Evolutionary conservation across 64 coral and sea anemone species (phyloP), one percentile per base, ranked within the genome.

Genomic region (Montipora cactus): DNA sequence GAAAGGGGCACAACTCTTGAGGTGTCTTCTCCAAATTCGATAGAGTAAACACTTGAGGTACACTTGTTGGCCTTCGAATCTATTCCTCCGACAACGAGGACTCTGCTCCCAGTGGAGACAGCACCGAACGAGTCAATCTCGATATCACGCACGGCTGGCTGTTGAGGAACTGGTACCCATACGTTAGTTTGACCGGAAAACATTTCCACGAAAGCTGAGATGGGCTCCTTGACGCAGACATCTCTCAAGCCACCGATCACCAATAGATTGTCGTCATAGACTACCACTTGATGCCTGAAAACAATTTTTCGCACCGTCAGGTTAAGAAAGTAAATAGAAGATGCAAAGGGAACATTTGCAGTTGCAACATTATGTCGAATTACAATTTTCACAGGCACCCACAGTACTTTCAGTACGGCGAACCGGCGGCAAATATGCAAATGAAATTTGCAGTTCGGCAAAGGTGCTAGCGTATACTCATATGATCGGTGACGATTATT

Each of bases 231-330:
- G 37, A 77, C 76, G 7, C 73, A 93, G 22, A 93, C 91, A 18
- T 93, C 91, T 70, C 84, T 80, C 23, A 93, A 83, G 14, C 91
- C 91, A 16, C 91, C 91, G 13, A 93, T 76, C 5, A 83, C 82
- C 4, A 87, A 49, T 4, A 93, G 55, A 13, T 74, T 52, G 16
- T 52, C 18, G 2, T 87, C 44, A 47, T 8, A 52, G 16, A 45
- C 21, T 22, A 85, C 18, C 44, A 87, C 45, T 47, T 87, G 67
- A 76, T 76, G 74, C 28, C 90, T 92, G 48, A 67, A 67, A 67
- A 25, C 25, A 25, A 25, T 84, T 57, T 61, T 83, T 83, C 5
- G 8, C 20, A 8, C 59, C 62, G 5, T 83, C 0, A 50, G 25
- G 25, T 25, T 25, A 25, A 25, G 25, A 25, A 25, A 25, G 25